Percentiles rank a stretch among this genome's conserved stretches.
These are phyloP conservation scores for Gymnoscopelus microlampas DNA, from an alignment of 2,797 vertebrate genomes.

Conservation along the genomic window DNA sequence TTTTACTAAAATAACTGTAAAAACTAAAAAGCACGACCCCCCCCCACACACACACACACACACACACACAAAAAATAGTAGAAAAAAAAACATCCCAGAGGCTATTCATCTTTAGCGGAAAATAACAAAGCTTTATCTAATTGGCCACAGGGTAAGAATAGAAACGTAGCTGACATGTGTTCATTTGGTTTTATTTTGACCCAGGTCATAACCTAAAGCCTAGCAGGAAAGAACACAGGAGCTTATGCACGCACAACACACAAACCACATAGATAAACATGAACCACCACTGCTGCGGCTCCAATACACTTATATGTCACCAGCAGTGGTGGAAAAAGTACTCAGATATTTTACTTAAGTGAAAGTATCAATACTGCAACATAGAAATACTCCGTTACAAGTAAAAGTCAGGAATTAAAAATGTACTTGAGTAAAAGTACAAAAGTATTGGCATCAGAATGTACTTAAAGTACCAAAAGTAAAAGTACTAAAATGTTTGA, in stretches of 20 bases:
- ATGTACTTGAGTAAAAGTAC: too few relatives aligned
- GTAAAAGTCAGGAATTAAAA: too few relatives aligned
- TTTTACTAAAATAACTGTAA: conserved; percentile 51
- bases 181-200: conserved; percentile 33
- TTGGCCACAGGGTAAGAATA: conserved; percentile 27
- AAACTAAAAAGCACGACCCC: conserved; percentile 26
- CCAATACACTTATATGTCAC: conserved; percentile 8
- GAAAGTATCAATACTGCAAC: too few relatives aligned
- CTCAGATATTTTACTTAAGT: too few relatives aligned
- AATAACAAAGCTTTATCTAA: conserved; percentile 58
- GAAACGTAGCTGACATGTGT: conserved; percentile 19
- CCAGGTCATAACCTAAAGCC: conserved; percentile 18
- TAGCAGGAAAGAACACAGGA: conserved; percentile 28
- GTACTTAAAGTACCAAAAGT: too few relatives aligned
- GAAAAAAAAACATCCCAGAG: conserved; percentile 28
- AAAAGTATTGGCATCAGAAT: too few relatives aligned
- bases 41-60: too few relatives aligned
- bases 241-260: conserved; percentile 17
- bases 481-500: too few relatives aligned
- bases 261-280: conserved; percentile 46
- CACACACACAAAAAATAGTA: background rate
- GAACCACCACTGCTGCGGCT: conserved; percentile 7
- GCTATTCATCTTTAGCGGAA: conserved; percentile 57
- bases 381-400: too few relatives aligned
- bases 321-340: too few relatives aligned